Percentiles rank a stretch among this genome's conserved stretches.
These are phyloP conservation scores for Cotesia chilonis DNA, from an alignment of 1,140 invertebrate genomes.

Conservation along the genomic window DNA sequence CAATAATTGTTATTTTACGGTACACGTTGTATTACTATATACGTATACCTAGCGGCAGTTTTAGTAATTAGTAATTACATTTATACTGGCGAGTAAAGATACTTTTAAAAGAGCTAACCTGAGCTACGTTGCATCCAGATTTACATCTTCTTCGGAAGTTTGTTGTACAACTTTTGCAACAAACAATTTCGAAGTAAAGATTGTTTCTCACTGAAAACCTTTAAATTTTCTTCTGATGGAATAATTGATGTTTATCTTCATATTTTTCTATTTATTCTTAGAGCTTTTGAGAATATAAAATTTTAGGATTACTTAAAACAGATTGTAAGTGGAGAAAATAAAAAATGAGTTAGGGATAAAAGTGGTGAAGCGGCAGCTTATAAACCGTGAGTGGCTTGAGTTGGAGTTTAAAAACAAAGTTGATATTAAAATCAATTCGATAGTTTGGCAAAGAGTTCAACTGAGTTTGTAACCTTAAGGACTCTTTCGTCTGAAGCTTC, in stretches of 20 bases:
- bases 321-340: background rate
- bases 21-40: background rate
- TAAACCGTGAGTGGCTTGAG: conserved; percentile 32
- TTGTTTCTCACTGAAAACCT: background rate
- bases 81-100: background rate
- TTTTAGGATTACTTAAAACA: too few relatives aligned
- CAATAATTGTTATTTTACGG: conserved; percentile 28
- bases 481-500: conserved; percentile 34
- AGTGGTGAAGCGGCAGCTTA: conserved; percentile 13
- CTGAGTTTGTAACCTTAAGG: conserved; percentile 59
- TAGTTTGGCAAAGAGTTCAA: conserved; percentile 52
- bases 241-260: too few relatives aligned
- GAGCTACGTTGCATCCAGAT: background rate
- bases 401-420: conserved; percentile 56
- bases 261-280: too few relatives aligned
- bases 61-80: conserved; percentile 13
- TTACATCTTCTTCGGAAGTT: conserved; percentile 9
- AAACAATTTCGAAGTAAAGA: too few relatives aligned
- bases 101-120: conserved; percentile 2
- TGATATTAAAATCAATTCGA: conserved; percentile 63
- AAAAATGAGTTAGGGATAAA: background rate
- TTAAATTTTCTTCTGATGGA: too few relatives aligned
- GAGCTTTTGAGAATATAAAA: too few relatives aligned
- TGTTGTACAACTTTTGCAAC: background rate
- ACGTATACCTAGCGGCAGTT: conserved; percentile 13